Conservation (phyloP, 2,113 vertebrate species). For the Pica pica region DNA sequence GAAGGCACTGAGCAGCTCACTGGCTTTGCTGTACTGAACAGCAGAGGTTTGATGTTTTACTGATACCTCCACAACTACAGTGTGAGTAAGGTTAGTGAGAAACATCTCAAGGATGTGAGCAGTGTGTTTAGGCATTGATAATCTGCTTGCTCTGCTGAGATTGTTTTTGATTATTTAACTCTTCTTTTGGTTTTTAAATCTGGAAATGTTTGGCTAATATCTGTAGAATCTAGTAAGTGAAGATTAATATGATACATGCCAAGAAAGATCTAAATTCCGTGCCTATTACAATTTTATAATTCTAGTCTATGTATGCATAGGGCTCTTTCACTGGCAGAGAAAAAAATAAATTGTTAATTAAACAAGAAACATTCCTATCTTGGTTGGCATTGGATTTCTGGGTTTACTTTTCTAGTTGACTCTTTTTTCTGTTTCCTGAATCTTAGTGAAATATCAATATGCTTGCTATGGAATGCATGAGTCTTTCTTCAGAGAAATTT, state of each 20-base stretch:
- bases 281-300: not conserved
- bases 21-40: not conserved
- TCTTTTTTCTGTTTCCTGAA: not conserved
- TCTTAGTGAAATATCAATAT: not conserved
- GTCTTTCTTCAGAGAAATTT: not conserved
- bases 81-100: not conserved
- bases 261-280: not conserved
- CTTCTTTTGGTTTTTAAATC: not conserved
- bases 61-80: not conserved
- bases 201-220: not conserved
- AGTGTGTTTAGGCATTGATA: not conserved
- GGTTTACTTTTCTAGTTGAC: not conserved
- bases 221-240: not conserved
- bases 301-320: not conserved
- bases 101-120: not conserved
- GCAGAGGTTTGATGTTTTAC: not conserved
- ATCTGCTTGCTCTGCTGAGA: not conserved
- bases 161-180: not conserved
- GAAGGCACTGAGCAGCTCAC: not conserved
- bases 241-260: not conserved
- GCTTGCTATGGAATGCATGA: not conserved
- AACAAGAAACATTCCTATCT: not conserved
- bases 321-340: not conserved
- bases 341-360: not conserved
- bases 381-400: not conserved